Evolutionary conservation across 2,888 invertebrate species (phyloP).

Genomic region (Entomobrya proxima): DNA sequence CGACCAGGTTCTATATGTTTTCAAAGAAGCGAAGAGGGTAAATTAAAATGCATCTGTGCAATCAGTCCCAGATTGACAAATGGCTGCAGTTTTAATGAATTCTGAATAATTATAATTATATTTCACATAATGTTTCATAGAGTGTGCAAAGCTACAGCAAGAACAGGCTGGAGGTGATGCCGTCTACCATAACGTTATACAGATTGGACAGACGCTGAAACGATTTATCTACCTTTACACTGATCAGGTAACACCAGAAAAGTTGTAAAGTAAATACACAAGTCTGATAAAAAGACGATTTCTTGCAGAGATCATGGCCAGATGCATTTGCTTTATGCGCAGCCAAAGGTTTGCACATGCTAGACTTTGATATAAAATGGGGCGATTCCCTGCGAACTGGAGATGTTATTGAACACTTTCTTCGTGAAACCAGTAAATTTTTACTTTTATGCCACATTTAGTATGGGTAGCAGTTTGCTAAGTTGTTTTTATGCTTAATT

Average conservation of each 20-base stretch:
- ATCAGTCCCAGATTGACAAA: background rate
- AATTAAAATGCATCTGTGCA: background rate
- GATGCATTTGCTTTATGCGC: constrained; percentile 31
- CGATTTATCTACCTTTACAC: constrained; percentile 45
- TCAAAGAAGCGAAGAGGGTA: constrained; percentile 40
- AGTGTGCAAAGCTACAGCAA: constrained; percentile 7
- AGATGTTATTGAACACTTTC: constrained; percentile 36
- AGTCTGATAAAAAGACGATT: background rate
- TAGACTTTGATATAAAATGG: constrained; percentile 46
- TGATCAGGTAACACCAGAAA: constrained; percentile 30
- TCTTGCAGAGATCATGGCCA: constrained; percentile 26
- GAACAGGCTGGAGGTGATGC: background rate
- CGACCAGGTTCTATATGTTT: constrained; percentile 32
- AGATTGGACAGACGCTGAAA: constrained; percentile 41
- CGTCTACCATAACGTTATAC: background rate
- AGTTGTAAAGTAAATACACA: background rate
- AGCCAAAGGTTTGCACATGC: constrained; percentile 14
- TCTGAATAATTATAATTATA: background rate
- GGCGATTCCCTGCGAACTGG: background rate
- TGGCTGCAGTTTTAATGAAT: background rate
- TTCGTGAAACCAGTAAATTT: background rate
- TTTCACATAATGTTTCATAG: background rate
- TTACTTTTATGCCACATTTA: background rate
- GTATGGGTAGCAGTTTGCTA: background rate
- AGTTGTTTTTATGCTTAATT: background rate